These are phyloP conservation scores for Pseudomyrmex flavicornis DNA, from an alignment of 1,140 invertebrate species.

Conservation along the genomic window DNA sequence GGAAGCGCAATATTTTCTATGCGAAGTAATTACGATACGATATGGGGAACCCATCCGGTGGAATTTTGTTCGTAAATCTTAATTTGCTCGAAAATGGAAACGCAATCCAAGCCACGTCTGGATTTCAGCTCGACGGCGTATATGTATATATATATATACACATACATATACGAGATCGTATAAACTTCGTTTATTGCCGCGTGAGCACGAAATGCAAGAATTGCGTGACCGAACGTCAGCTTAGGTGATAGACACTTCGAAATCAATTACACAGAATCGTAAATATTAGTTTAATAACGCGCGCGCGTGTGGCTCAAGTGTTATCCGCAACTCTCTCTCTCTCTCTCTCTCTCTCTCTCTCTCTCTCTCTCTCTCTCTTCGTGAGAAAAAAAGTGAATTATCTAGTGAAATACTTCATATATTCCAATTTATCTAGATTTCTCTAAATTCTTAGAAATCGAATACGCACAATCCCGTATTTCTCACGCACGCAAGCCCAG, in stretches of 20 bases:
- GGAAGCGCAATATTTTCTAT: slow-evolving; percentile 10
- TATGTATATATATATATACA: background rate
- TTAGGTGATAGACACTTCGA: slow-evolving; percentile 27
- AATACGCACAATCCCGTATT: background rate
- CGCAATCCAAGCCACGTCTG: slow-evolving; percentile 11
- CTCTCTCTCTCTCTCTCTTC: background rate
- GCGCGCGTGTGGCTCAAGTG: slow-evolving; percentile 20
- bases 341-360: no score
- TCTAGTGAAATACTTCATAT: background rate
- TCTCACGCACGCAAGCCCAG: slow-evolving; percentile 14
- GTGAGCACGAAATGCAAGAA: slow-evolving; percentile 7
- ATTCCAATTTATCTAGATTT: slow-evolving; percentile 33
- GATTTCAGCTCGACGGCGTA: slow-evolving; percentile 29
- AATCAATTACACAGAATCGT: slow-evolving; percentile 50
- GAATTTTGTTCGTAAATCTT: slow-evolving; percentile 57
- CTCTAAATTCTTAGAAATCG: background rate
- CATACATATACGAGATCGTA: background rate
- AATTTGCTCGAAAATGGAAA: slow-evolving; percentile 53
- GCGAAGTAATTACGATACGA: slow-evolving; percentile 44
- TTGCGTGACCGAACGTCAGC: slow-evolving; percentile 22
- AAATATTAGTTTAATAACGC: slow-evolving; percentile 34
- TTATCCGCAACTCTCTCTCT: background rate
- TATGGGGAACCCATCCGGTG: slow-evolving; percentile 6
- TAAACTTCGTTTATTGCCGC: slow-evolving; percentile 39
- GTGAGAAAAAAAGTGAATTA: background rate